Evolutionary conservation across 23 tunicate species (phyloP).

Genomic region (Diplosoma virens): DNA sequence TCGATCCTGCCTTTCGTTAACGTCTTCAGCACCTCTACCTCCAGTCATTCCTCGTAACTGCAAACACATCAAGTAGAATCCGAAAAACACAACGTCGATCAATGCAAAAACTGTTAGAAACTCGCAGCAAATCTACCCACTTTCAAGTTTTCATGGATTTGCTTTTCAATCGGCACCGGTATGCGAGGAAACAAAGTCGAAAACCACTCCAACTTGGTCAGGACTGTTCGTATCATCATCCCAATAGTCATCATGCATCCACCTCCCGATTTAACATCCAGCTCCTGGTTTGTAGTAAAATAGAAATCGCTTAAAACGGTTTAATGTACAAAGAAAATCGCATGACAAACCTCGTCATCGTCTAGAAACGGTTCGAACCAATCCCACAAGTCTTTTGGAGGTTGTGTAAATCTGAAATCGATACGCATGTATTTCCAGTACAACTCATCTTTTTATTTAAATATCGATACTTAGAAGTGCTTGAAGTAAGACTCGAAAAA

Average conservation of each 20-base stretch:
- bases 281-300: too few species aligned
- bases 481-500: neutral
- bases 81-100: too few species aligned
- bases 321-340: too few species aligned
- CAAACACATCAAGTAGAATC: neutral
- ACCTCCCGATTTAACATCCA: slow-evolving; percentile 94
- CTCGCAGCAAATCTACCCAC: slow-evolving; percentile 21
- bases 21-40: slow-evolving; percentile 18
- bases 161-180: slow-evolving; percentile 92
- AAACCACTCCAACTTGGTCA: slow-evolving; percentile 92
- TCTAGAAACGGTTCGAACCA: slow-evolving; percentile 85
- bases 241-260: slow-evolving; percentile 95
- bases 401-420: slow-evolving; percentile 61
- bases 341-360: slow-evolving; percentile 77
- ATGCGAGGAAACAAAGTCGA: slow-evolving; percentile 93
- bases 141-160: slow-evolving; percentile 62
- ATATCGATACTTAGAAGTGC: too few species aligned
- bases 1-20: neutral
- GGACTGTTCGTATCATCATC: slow-evolving; percentile 65
- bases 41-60: slow-evolving; percentile 44
- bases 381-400: slow-evolving; percentile 83
- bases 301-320: too few species aligned
- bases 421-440: too few species aligned
- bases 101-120: too few species aligned
- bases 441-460: too few species aligned